These are phyloP conservation scores for Copidosoma aretas DNA, from an alignment of 2,888 invertebrate genomes.

Conservation along the genomic window DNA sequence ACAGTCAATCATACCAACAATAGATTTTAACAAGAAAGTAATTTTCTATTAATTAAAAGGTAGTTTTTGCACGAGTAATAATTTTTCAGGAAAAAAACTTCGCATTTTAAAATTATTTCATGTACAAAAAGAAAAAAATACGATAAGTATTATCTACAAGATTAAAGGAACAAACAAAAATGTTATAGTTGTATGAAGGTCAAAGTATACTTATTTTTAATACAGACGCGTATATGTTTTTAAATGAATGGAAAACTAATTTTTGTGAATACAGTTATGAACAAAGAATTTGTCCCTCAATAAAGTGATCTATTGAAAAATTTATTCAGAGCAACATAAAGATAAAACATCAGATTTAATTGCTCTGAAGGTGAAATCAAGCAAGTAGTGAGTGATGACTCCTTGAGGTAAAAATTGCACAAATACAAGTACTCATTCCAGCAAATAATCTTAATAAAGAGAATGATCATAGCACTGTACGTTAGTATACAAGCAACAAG, in stretches of 20 bases:
- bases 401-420: constrained; percentile 22
- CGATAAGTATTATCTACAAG: not conserved
- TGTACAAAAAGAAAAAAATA: not conserved
- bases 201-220: too few relatives aligned
- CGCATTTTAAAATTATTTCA: not conserved
- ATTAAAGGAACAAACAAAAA: not conserved
- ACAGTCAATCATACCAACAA: not conserved
- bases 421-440: constrained; percentile 16
- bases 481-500: not conserved
- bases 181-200: not conserved
- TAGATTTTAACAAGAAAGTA: constrained; percentile 9
- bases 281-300: not conserved
- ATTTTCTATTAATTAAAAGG: constrained; percentile 8
- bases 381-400: constrained; percentile 21
- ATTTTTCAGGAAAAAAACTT: not conserved
- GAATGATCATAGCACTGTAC: not conserved
- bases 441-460: constrained; percentile 1
- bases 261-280: constrained; percentile 3
- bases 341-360: not conserved
- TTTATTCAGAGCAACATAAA: too few relatives aligned
- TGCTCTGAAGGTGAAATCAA: constrained; percentile 29
- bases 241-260: not conserved
- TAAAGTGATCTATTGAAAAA: constrained; percentile 6
- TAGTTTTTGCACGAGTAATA: constrained; percentile 9
- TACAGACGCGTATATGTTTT: too few relatives aligned